Conservation (phyloP, 2,113 vertebrate genomes). For the Corythornis madagascariensis region DNA sequence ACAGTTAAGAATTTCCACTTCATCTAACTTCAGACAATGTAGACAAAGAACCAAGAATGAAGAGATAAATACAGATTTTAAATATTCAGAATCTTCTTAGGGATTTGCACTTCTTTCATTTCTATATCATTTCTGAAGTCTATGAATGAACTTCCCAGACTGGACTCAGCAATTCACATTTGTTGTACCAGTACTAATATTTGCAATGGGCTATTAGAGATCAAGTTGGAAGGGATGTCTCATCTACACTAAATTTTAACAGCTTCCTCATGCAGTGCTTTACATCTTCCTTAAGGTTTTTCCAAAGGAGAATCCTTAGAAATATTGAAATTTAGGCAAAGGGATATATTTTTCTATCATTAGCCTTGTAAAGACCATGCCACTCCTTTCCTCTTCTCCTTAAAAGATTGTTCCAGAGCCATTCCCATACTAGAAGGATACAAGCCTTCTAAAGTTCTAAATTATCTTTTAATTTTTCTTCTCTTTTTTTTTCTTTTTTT, state of each 20-base stretch:
- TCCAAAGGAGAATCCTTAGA: neutral
- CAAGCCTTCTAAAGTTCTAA: neutral
- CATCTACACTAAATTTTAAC: neutral
- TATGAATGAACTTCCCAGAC: neutral
- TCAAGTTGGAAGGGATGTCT: neutral
- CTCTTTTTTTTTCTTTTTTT: neutral
- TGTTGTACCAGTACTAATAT: neutral
- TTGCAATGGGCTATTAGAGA: neutral
- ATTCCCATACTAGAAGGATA: neutral
- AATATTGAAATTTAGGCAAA: neutral
- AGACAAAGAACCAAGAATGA: neutral
- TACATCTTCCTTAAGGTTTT: neutral
- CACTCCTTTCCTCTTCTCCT: neutral
- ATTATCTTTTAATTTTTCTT: neutral
- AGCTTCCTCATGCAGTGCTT: neutral
- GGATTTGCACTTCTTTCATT: neutral
- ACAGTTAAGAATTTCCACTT: neutral
- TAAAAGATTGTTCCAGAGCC: neutral
- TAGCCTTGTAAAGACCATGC: neutral
- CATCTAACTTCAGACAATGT: neutral
- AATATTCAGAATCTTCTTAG: neutral
- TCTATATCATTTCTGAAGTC: neutral
- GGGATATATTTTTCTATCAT: neutral
- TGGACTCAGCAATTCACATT: neutral
- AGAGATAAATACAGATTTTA: neutral